A percentile compares a stretch with the other conserved stretches of the same genome.
phyloP scores from a whole-genome alignment of 2,888 invertebrate species.

The Hyppa rectilinea region DNA sequence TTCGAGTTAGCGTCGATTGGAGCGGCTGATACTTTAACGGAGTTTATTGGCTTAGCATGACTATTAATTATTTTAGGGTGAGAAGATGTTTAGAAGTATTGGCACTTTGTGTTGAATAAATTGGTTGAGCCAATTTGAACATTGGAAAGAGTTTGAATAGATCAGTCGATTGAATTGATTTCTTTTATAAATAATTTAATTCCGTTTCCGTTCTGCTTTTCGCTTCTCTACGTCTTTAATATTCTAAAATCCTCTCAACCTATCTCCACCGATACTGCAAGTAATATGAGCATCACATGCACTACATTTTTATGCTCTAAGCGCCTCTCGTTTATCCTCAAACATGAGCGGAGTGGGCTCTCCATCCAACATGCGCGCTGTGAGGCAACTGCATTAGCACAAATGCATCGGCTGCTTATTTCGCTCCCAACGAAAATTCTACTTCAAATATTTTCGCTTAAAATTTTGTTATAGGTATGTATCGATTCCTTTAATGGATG shows the following conservation, averaged over 20 bases:
- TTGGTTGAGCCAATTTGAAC: conserved; percentile 22
- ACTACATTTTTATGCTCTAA: conserved; percentile 40
- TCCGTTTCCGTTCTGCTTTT: neutral
- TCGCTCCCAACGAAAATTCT: conserved; percentile 34
- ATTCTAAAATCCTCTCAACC: conserved; percentile 9
- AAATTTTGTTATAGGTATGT: conserved; percentile 17
- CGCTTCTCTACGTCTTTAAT: neutral
- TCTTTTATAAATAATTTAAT: too few species aligned
- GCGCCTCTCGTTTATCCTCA: conserved; percentile 34
- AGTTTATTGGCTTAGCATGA: conserved; percentile 62
- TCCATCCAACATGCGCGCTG: conserved; percentile 62
- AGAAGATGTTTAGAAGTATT: conserved; percentile 41
- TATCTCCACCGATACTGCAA: conserved; percentile 8
- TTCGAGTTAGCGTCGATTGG: conserved; percentile 63
- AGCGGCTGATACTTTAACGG: conserved; percentile 57
- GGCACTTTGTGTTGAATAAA: conserved; percentile 43
- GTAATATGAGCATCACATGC: conserved; percentile 25
- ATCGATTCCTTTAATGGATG: conserved; percentile 10
- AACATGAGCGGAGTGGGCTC: conserved; percentile 44
- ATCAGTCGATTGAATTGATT: neutral
- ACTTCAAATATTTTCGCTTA: conserved; percentile 35
- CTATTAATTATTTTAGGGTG: conserved; percentile 60
- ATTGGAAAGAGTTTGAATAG: neutral
- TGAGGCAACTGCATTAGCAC: conserved; percentile 66
- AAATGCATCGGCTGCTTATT: conserved; percentile 60